phyloP scores from a whole-genome alignment of 1,140 invertebrate genomes.

The Musca domestica region DNA sequence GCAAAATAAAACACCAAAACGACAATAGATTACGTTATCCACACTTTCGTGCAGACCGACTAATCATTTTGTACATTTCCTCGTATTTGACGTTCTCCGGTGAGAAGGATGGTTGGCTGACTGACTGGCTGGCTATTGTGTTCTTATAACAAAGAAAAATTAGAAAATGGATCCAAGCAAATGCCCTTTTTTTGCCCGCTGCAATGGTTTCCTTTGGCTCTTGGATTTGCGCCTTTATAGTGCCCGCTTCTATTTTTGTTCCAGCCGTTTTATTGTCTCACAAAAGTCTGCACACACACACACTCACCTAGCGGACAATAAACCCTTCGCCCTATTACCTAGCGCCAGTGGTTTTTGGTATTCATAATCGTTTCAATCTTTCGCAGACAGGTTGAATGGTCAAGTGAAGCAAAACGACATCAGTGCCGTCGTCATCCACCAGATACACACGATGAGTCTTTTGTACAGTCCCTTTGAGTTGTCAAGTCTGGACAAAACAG shows the following conservation, averaged over 20 bases:
- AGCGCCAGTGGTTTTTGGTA: neutral
- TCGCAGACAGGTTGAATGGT: constrained; percentile 14
- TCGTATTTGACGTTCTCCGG: constrained; percentile 11
- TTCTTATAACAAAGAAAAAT: constrained; percentile 21
- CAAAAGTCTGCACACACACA: too few species aligned
- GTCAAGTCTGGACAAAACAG: too few species aligned
- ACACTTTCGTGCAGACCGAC: constrained; percentile 21
- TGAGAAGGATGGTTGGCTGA: neutral
- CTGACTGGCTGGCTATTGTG: neutral
- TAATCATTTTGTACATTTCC: constrained; percentile 20
- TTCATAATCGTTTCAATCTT: constrained; percentile 21
- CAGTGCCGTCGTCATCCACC: too few species aligned
- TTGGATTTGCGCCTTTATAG: neutral
- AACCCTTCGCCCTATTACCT: too few species aligned
- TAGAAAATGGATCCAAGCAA: neutral
- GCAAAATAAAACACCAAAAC: neutral
- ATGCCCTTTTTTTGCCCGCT: neutral
- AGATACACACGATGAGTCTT: too few species aligned
- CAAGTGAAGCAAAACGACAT: neutral
- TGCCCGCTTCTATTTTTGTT: neutral
- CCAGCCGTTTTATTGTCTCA: neutral
- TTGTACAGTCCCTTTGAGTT: too few species aligned
- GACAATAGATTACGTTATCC: constrained; percentile 20
- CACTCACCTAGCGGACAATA: too few species aligned
- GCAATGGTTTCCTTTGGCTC: neutral